These are phyloP conservation scores for Asbolus verrucosus DNA, from an alignment of 1,140 invertebrate species.

Conservation along the genomic window DNA sequence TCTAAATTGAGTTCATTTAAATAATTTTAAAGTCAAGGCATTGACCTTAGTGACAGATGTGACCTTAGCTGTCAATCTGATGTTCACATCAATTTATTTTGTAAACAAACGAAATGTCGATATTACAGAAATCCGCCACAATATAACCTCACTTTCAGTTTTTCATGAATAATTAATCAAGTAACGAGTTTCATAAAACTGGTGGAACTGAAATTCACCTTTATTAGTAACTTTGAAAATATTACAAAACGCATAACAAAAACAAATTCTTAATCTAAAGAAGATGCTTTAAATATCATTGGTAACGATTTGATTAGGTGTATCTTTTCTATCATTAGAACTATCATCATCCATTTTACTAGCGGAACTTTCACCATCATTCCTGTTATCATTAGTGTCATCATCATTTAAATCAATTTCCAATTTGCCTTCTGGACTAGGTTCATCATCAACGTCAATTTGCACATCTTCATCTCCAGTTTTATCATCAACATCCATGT, in stretches of 20 bases:
- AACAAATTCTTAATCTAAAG: neutral
- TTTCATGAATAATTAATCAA: too few species aligned
- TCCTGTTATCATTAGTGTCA: constrained; percentile 26
- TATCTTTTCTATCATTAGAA: neutral
- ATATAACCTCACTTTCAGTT: too few species aligned
- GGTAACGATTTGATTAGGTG: neutral
- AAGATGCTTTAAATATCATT: constrained; percentile 4
- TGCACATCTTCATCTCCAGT: constrained; percentile 20
- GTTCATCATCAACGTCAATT: constrained; percentile 35
- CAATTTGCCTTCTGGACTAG: constrained; percentile 24
- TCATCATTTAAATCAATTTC: constrained; percentile 14
- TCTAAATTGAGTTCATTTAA: too few species aligned
- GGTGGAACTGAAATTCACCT: too few species aligned
- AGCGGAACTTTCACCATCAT: neutral
- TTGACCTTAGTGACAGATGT: too few species aligned
- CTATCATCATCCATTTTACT: constrained; percentile 10
- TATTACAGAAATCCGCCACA: too few species aligned
- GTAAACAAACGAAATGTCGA: too few species aligned
- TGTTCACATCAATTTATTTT: too few species aligned
- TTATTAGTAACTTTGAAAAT: too few species aligned
- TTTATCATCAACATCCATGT: constrained; percentile 24
- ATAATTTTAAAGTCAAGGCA: too few species aligned
- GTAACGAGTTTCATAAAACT: too few species aligned
- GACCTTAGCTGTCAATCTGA: too few species aligned
- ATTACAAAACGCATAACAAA: constrained; percentile 22